A percentile compares a stretch with the other conserved stretches of the same genome.
Evolutionary conservation across 2,113 vertebrate genomes (phyloP).

Genomic region (Tupaia tana): DNA sequence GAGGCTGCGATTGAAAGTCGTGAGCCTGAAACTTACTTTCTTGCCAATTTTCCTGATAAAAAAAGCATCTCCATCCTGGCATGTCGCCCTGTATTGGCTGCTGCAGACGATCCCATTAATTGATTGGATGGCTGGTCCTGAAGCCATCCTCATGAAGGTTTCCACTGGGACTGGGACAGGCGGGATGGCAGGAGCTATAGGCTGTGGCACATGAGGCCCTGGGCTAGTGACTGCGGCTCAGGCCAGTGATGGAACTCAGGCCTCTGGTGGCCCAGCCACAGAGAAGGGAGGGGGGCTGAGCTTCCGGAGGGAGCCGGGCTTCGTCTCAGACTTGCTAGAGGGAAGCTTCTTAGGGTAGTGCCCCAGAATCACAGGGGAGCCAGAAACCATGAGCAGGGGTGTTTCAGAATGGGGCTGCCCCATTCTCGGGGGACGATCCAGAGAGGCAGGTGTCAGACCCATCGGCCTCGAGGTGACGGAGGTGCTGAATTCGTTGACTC

Average conservation of each 20-base stretch:
- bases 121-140: slow-evolving; percentile 85
- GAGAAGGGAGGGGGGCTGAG: background rate
- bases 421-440: background rate
- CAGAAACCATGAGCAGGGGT: background rate
- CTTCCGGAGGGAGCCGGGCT: background rate
- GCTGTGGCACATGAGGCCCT: background rate
- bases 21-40: slow-evolving; percentile 86
- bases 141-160: slow-evolving; percentile 80
- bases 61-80: slow-evolving; percentile 83
- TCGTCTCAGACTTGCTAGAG: background rate
- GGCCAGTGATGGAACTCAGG: background rate
- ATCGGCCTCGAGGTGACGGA: background rate
- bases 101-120: slow-evolving; percentile 87
- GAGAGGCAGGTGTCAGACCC: background rate
- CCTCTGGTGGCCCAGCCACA: background rate
- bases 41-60: slow-evolving; percentile 87
- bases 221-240: background rate
- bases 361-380: background rate
- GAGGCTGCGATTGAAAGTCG: slow-evolving; percentile 86
- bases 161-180: slow-evolving; percentile 70
- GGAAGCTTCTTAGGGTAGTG: background rate
- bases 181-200: slow-evolving; percentile 1
- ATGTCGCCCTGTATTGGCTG: slow-evolving; percentile 79
- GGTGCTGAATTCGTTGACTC: background rate
- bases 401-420: background rate